phyloP scores from a whole-genome alignment of 2,113 vertebrate species.

The Oophaga pumilio region DNA sequence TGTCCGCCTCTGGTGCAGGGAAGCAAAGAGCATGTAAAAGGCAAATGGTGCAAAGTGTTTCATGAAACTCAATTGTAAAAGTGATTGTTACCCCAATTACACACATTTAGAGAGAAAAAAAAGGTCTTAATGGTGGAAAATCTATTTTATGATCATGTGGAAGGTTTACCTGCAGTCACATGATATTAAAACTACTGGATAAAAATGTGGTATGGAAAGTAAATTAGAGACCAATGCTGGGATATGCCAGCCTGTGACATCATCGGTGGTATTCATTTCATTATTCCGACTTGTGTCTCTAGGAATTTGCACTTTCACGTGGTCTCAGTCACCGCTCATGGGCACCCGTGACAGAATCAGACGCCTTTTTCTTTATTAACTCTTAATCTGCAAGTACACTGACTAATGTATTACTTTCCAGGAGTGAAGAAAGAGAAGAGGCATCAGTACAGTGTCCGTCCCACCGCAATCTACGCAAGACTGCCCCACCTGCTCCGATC shows the following conservation, averaged over 20 bases:
- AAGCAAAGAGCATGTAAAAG: no score
- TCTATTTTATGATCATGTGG: not conserved
- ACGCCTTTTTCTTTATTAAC: constrained; percentile 8
- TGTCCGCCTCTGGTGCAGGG: no score
- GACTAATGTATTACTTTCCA: not conserved
- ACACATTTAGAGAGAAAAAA: no score
- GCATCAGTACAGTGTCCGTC: not conserved
- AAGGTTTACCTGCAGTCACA: not conserved
- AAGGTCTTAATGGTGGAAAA: no score
- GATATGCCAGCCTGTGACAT: constrained; percentile 31
- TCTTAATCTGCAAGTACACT: not conserved
- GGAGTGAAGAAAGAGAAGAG: not conserved
- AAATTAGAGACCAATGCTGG: not conserved
- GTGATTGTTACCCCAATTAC: no score
- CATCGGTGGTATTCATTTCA: constrained; percentile 21
- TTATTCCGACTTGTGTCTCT: not conserved
- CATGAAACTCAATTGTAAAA: no score
- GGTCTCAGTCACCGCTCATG: not conserved
- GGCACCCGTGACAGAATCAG: not conserved
- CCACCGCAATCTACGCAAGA: not conserved
- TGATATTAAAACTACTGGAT: not conserved
- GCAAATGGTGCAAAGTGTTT: no score
- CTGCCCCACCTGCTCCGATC: not conserved
- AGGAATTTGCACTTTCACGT: constrained; percentile 9
- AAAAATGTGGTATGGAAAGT: constrained; percentile 14